Percentiles rank a stretch among this genome's conserved stretches.
Conservation (phyloP, 2,797 vertebrate species). For the Pangasius larnaudii region DNA sequence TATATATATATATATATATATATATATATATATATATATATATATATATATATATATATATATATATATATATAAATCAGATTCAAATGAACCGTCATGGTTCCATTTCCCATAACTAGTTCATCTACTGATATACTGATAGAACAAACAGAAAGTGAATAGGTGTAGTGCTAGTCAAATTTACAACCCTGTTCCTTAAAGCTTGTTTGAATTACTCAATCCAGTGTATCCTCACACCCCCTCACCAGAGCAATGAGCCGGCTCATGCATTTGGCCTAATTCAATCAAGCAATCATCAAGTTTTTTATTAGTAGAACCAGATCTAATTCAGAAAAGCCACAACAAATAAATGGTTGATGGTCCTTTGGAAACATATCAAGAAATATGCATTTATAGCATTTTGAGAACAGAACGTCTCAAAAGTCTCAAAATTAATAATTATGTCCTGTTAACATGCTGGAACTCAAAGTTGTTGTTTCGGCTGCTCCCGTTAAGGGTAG, state of each 20-base stretch:
- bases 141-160: not conserved
- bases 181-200: not conserved
- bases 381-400: not conserved
- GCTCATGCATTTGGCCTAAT: not conserved
- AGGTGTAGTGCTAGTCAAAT: not conserved
- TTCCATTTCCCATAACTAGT: not conserved
- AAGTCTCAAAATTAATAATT: not conserved
- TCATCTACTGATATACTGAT: not conserved
- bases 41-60: not conserved
- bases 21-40: not conserved
- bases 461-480: no score
- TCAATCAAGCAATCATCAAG: slow-evolving; percentile 12
- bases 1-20: not conserved
- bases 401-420: slow-evolving; percentile 7
- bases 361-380: not conserved
- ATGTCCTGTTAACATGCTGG: slow-evolving; percentile 13
- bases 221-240: not conserved
- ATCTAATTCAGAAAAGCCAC: slow-evolving; percentile 2
- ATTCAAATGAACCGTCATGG: not conserved
- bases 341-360: slow-evolving; percentile 10
- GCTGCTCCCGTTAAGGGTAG: no score
- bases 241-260: not conserved
- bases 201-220: not conserved
- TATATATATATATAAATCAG: not conserved
- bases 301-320: slow-evolving; percentile 15